Base-by-base conservation (phyloP, 1,140 invertebrate species). In the Nasonia vitripennis region DNA sequence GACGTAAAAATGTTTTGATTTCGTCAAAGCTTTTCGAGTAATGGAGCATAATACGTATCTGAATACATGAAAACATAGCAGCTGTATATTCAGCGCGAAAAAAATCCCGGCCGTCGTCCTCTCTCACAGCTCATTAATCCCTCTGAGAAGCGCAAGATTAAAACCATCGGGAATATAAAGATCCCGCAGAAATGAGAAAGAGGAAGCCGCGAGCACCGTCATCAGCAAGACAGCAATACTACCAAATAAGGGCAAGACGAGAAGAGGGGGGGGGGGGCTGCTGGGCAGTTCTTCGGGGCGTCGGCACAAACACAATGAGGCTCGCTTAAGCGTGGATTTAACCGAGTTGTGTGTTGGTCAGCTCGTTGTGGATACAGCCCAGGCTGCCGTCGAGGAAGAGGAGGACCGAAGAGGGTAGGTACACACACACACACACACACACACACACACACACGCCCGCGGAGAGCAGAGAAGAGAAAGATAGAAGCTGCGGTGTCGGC, bases 271-370 rank as follows among this genome's bases (percentile, higher is more conserved):
- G 2, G 67, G 14, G 41, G 37, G 31, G 75, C 75, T 68, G 27
- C 67, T 27, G 67, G 67, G 67, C 12, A 6, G 31, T 80, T 84
- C 83, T 84, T 80, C 48, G 62, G 79, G 51, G 84, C 78, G 84
- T 77, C 55, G 77, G 70, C 79, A 86, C 89, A 90, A 91, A 89
- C 87, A 90, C 89, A 91, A 89, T 89, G 89, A 89, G 87, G 88
- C 87, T 87, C 85, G 88, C 87, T 89, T 90, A 87, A 90, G 87
- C 90, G 86, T 90, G 89, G 89, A 90, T 92, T 92, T 91, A 91
- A 91, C 86, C 89, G 89, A 91, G 89, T 92, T 89, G 89, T 89
- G 90, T 90, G 89, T 91, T 90, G 90, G 91, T 91, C 89, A 90
- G 89, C 88, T 88, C 89, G 88, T 89, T 90, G 89, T 87, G 91